Percentiles rank a stretch among this genome's conserved stretches.
phyloP scores from a whole-genome alignment of 1,140 invertebrate genomes.

The Gonioctena quinquepunctata region DNA sequence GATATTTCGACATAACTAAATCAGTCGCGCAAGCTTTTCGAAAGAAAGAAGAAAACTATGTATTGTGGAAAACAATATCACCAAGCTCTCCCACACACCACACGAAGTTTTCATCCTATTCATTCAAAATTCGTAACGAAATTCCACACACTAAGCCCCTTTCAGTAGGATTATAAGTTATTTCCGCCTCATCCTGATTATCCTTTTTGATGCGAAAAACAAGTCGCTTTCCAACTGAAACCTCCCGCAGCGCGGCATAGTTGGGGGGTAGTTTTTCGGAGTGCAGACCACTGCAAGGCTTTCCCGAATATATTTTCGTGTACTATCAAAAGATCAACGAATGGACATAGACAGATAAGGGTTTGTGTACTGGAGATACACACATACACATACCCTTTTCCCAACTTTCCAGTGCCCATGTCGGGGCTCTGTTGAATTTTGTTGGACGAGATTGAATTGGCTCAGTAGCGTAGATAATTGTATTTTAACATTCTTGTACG shows the following conservation, averaged over 20 bases:
- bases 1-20: too few species aligned
- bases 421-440: background rate
- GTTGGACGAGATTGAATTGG: background rate
- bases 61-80: too few species aligned
- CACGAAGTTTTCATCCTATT: background rate
- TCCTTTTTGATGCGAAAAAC: conserved; percentile 3
- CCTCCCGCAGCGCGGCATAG: conserved; percentile 5
- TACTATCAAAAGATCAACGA: conserved; percentile 28
- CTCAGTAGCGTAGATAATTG: background rate
- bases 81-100: background rate
- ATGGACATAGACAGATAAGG: conserved; percentile 22
- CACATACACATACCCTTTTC: conserved; percentile 17
- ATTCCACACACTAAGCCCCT: background rate
- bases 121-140: background rate
- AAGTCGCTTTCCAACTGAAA: conserved; percentile 2
- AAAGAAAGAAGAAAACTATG: too few species aligned
- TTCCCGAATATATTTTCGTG: conserved; percentile 24
- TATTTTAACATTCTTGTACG: too few species aligned
- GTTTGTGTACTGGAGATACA: conserved; percentile 19
- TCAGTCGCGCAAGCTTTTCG: too few species aligned
- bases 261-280: conserved; percentile 16
- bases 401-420: background rate
- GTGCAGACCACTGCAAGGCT: background rate
- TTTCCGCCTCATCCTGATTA: conserved; percentile 1
- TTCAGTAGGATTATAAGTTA: conserved; percentile 8